Percentiles rank a stretch among this genome's conserved stretches.
Evolutionary conservation across 1,140 invertebrate species (phyloP).

Genomic region (Drosophila pseudoananassae): DNA sequence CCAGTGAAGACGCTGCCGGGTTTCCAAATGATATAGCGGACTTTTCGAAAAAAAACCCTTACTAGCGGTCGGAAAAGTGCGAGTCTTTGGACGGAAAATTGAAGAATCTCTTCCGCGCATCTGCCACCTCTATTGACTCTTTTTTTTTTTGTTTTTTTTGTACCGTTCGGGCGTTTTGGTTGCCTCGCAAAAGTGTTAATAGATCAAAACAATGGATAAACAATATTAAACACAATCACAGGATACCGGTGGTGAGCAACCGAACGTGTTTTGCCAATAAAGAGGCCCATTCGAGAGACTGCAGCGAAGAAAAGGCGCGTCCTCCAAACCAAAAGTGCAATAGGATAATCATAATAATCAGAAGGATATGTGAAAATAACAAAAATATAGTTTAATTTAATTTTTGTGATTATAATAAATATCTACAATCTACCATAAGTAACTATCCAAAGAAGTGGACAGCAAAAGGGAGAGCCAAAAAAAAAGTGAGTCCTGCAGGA

Average conservation of each 20-base stretch:
- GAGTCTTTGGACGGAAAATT: neutral
- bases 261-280: neutral
- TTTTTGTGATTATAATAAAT: too few relatives aligned
- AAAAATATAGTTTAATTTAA: neutral
- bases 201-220: constrained; percentile 1
- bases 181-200: neutral
- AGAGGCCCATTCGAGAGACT: neutral
- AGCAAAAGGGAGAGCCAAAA: constrained; percentile 1
- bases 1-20: neutral
- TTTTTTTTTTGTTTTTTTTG: neutral
- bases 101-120: neutral
- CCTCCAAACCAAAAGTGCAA: neutral
- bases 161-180: neutral
- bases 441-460: neutral
- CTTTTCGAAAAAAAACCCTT: neutral
- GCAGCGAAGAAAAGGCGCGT: too few relatives aligned
- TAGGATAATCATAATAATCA: neutral
- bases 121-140: neutral
- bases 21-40: neutral
- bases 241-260: neutral
- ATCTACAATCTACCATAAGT: too few relatives aligned
- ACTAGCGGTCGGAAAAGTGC: neutral
- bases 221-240: neutral
- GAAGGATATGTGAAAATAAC: too few relatives aligned
- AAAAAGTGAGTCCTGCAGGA: constrained; percentile 2